Conservation (phyloP, 2,797 vertebrate genomes). For the Syndactyla subalaris region DNA sequence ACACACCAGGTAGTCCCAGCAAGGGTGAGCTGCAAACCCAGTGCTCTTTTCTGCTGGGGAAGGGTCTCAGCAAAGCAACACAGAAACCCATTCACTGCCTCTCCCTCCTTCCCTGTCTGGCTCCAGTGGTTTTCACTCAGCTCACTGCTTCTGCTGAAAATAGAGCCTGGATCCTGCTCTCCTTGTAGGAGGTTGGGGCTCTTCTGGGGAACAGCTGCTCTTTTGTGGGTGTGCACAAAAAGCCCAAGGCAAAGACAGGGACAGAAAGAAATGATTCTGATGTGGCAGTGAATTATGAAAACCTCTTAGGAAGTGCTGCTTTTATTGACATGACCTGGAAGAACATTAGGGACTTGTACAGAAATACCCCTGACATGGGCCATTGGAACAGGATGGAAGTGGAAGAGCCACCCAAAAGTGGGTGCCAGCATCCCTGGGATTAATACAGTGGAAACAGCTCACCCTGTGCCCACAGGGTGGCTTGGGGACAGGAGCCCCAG, state of each 20-base stretch:
- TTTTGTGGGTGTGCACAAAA: not conserved
- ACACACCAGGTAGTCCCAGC: not conserved
- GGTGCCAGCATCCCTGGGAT: not conserved
- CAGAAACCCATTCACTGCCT: not conserved
- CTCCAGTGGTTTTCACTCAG: not conserved
- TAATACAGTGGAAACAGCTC: accelerated
- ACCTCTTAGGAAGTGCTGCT: not conserved
- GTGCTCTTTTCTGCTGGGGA: not conserved
- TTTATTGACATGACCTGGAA: not conserved
- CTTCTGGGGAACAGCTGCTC: not conserved
- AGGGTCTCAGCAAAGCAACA: not conserved
- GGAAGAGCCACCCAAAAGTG: not conserved
- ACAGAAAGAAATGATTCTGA: not conserved
- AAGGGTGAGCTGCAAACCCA: not conserved
- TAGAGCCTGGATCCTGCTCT: accelerated
- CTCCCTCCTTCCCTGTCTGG: not conserved
- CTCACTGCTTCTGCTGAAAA: not conserved
- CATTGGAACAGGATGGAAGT: not conserved
- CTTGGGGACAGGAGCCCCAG: not conserved
- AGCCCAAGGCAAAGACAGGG: not conserved
- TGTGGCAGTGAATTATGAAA: not conserved
- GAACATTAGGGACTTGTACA: accelerated
- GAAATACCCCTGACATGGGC: accelerated
- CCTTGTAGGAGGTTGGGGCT: not conserved
- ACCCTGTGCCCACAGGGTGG: accelerated